Conservation (phyloP, 2,888 invertebrate genomes). For the Notodonta dromedarius region DNA sequence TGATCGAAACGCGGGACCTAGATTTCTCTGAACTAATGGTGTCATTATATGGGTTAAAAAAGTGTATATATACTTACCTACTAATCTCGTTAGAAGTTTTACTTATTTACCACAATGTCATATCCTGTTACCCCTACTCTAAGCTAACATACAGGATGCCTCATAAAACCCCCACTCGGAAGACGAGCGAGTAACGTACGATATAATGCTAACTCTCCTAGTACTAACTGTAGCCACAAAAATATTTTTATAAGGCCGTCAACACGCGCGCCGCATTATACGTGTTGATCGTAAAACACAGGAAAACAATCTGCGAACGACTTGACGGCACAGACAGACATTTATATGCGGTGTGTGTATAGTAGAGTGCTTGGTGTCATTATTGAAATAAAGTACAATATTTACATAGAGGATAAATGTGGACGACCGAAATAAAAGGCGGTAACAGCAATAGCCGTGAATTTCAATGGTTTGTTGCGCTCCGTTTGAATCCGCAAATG, state of each 20-base stretch:
- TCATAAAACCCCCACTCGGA: constrained; percentile 2
- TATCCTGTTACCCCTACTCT: too few relatives aligned
- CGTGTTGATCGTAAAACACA: constrained; percentile 30
- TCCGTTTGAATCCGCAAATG: too few relatives aligned
- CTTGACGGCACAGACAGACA: constrained; percentile 21
- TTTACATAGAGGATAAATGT: too few relatives aligned
- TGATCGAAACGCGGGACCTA: too few relatives aligned
- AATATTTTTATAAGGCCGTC: constrained; percentile 29
- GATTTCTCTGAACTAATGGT: too few relatives aligned
- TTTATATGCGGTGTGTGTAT: constrained; percentile 15
- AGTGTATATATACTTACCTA: too few relatives aligned
- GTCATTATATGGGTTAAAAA: too few relatives aligned
- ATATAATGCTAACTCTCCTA: background rate
- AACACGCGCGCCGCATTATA: constrained; percentile 21
- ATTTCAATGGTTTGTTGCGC: too few relatives aligned
- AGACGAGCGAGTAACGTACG: background rate
- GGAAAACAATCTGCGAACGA: constrained; percentile 40
- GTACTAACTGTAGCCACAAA: constrained; percentile 3
- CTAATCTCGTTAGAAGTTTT: too few relatives aligned
- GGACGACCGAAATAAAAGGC: too few relatives aligned
- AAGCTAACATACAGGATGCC: background rate
- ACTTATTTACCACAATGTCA: too few relatives aligned
- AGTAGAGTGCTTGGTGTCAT: background rate
- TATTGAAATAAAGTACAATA: background rate
- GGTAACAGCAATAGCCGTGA: too few relatives aligned